Base-by-base conservation (phyloP, 2,113 vertebrate species). In the Odontesthes bonariensis region DNA sequence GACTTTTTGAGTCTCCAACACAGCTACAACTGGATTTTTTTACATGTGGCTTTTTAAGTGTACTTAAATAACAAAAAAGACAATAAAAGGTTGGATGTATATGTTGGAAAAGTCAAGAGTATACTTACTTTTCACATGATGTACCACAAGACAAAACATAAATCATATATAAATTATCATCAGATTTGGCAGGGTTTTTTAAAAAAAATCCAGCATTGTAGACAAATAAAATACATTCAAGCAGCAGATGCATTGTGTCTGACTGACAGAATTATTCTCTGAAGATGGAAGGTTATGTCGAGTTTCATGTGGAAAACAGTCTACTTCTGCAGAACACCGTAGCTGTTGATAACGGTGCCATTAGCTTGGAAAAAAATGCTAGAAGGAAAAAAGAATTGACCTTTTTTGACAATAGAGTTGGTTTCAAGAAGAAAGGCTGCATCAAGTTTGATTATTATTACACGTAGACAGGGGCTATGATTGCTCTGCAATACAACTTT, bases 301-400 rank as follows among this genome's bases (percentile, higher is more conserved):
- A 54, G 35, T 55, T 4, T n/a, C 16, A 19, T 23, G 20, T 13
- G n/a, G 31, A 5, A 51, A 2, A 65, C 49, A 52, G 8, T n/a
- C 52, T 67, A 35, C 22, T 54, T 35, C 16, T 14, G 5, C 51
- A 54, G 33, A 67, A 49, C 38, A 42, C 2, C 3, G 22, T 16
- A 38, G 38, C 16, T 42, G 54, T 55, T 67, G 53, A 67, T 67
- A 67, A 67, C 27, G 23, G 51, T 38, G 10, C 35, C 35, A 55
- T 67, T 67, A 67, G 22, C 20, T 42, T 5, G 22, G 40, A 67
- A 42, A 22, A 20, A 27, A 22, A 20, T 31, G 65, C 54, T 44
- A n/a, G 17, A 67, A 57, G 3, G 27, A 33, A 33, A 69, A 17
- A 44, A 13, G 3, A 32, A 38, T 38, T 8, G 35, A 46, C 7